Evolutionary conservation across 2,888 invertebrate species (phyloP), one percentile per base, ranked within the genome.

Genomic region (Junonia oenone): DNA sequence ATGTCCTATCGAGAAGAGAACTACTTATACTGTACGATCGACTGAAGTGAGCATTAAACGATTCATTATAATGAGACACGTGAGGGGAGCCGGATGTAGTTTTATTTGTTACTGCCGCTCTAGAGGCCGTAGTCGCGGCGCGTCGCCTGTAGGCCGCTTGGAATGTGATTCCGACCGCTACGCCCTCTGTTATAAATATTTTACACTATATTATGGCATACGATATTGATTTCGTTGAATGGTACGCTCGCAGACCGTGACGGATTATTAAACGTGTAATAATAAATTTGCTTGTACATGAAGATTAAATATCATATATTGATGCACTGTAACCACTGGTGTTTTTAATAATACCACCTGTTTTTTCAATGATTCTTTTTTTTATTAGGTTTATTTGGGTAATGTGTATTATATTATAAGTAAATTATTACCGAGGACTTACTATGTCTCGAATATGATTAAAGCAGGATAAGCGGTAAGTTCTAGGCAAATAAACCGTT

Each of bases 241-340:
- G 19, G 19, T 40, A 76, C 74, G 77, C 78, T 79, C 80, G 82
- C 74, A 67, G 68, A 73, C 69, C 73, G 76, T 78, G 76, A 67
- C 75, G 75, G 74, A 83, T 76, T 79, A 81, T 81, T 75, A 74
- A 83, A 85, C 80, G 85, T 88, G 89, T 90, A 90, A 85, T 92
- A 91, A 92, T 92, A 92, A 92, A 92, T 84, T 92, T 92, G 93
- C 93, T 93, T 93, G 93, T 93, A 93, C 92, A 93, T 93, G 93
- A 93, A 93, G 91, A 93, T 93, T 93, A 92, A 92, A 93, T 93
- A 93, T 92, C 91, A 91, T 93, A 93, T 93, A 93, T 93, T 93
- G 93, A 93, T 93, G 93, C 93, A 93, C 93, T 92, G 91, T 92
- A 87, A 73, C 76, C 75, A 75, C 81, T 85, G 87, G 86, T 85